phyloP scores from a whole-genome alignment of 2,797 vertebrate species.

The Geotria australis region DNA sequence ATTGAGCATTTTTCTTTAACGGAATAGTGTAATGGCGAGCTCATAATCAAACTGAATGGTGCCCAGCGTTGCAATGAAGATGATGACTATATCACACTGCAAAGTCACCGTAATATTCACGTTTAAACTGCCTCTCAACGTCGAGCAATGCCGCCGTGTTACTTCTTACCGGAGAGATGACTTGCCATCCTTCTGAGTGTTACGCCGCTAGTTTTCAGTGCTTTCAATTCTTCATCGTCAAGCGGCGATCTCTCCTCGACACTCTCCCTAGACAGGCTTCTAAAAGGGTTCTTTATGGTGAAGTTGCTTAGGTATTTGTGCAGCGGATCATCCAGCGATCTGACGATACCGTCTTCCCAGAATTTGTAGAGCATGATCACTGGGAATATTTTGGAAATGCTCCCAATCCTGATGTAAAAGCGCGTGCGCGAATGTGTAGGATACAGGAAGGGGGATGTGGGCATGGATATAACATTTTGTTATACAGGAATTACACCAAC shows the following conservation, averaged over 20 bases:
- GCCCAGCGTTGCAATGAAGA: background rate
- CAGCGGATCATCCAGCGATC: slow-evolving; percentile 56
- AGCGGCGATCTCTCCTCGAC: no score
- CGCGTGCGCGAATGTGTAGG: background rate
- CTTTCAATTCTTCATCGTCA: no score
- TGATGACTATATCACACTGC: background rate
- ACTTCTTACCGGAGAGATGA: slow-evolving; percentile 52
- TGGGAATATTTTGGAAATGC: slow-evolving; percentile 73
- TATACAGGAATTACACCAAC: background rate
- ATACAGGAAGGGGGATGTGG: background rate
- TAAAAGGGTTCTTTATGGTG: slow-evolving; percentile 59
- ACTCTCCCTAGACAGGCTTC: no score
- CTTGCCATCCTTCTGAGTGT: slow-evolving; percentile 77
- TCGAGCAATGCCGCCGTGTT: no score
- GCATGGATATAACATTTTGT: no score
- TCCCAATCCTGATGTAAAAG: slow-evolving; percentile 42
- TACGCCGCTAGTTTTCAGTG: slow-evolving; percentile 39
- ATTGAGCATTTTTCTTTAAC: no score
- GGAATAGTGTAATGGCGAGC: no score
- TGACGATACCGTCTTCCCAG: slow-evolving; percentile 63
- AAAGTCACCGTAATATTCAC: no score
- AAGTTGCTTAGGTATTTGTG: slow-evolving; percentile 56
- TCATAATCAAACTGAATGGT: no score
- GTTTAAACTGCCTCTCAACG: no score
- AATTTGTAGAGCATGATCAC: slow-evolving; percentile 64